phyloP scores from a whole-genome alignment of 2,797 vertebrate genomes.

The Ficedula albicollis region DNA sequence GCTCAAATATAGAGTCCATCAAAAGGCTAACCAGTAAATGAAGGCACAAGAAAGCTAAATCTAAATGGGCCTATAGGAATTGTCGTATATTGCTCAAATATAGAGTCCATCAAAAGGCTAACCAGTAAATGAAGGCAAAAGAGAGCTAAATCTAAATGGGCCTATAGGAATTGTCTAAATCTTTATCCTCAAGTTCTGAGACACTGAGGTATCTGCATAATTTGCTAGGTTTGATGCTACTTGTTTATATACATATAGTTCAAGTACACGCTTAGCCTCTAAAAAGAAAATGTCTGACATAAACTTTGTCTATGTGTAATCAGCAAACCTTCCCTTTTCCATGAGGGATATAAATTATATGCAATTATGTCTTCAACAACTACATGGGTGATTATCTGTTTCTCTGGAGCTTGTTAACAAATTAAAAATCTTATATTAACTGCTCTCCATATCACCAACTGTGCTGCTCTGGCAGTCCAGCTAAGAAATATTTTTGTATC shows the following conservation, averaged over 20 bases:
- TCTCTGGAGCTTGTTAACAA: constrained; percentile 4
- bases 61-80: not conserved
- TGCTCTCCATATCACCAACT: not conserved
- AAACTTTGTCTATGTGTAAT: not conserved
- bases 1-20: not conserved
- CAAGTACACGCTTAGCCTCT: not conserved
- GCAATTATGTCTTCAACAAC: constrained; percentile 1
- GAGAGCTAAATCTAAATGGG: not conserved
- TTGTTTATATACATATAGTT: not conserved
- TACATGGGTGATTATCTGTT: not conserved
- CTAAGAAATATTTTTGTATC: not conserved
- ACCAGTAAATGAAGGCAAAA: not conserved
- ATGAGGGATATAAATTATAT: not conserved
- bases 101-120: not conserved
- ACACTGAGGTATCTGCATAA: not conserved
- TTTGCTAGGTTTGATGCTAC: not conserved
- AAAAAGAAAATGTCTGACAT: not conserved
- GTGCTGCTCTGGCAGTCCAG: not conserved
- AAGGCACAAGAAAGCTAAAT: not conserved
- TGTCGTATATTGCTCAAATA: not conserved
- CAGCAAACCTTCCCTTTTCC: not conserved
- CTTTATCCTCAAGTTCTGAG: not conserved
- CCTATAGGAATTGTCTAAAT: not conserved
- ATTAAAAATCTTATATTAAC: not conserved
- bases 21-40: not conserved